phyloP scores from a whole-genome alignment of 2,888 invertebrate species.

The Archaeoteleia sp. region DNA sequence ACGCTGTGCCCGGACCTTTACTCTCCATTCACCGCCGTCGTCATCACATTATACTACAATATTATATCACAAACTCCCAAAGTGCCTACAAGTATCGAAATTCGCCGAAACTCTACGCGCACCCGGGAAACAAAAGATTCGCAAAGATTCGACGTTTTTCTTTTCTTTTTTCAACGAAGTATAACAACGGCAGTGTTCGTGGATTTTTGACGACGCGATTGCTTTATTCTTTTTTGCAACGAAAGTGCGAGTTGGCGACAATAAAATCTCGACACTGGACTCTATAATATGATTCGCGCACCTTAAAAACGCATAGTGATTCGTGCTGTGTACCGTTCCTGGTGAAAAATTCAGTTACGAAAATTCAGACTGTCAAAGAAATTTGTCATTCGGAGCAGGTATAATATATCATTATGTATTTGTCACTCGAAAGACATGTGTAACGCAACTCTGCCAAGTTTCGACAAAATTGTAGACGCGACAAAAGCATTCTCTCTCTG shows the following conservation, averaged over 20 bases:
- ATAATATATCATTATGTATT: constrained; percentile 14
- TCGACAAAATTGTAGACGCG: too few relatives aligned
- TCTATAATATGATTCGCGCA: constrained; percentile 61
- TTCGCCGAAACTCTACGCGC: constrained; percentile 48
- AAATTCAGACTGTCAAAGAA: constrained; percentile 18
- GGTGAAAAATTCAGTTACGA: constrained; percentile 37
- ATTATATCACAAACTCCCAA: constrained; percentile 61
- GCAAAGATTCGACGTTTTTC: constrained; percentile 6
- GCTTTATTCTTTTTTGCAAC: constrained; percentile 6
- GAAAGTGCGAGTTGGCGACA: constrained; percentile 40
- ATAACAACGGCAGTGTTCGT: constrained; percentile 32
- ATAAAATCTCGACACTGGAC: constrained; percentile 55
- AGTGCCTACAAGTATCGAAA: constrained; percentile 70
- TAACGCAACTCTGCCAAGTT: not conserved
- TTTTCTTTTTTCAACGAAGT: constrained; percentile 1
- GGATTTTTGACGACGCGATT: constrained; percentile 14
- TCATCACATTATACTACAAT: constrained; percentile 58
- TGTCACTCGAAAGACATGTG: constrained; percentile 6
- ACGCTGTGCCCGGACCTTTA: constrained; percentile 67
- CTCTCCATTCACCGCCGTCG: constrained; percentile 60
- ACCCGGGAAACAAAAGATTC: constrained; percentile 18
- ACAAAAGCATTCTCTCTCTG: not conserved
- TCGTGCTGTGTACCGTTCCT: constrained; percentile 44
- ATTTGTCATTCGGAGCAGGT: constrained; percentile 42
- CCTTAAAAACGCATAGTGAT: constrained; percentile 47